These are phyloP conservation scores for Eriocheir sinensis DNA, from an alignment of 1,140 invertebrate species.

Conservation along the genomic window DNA sequence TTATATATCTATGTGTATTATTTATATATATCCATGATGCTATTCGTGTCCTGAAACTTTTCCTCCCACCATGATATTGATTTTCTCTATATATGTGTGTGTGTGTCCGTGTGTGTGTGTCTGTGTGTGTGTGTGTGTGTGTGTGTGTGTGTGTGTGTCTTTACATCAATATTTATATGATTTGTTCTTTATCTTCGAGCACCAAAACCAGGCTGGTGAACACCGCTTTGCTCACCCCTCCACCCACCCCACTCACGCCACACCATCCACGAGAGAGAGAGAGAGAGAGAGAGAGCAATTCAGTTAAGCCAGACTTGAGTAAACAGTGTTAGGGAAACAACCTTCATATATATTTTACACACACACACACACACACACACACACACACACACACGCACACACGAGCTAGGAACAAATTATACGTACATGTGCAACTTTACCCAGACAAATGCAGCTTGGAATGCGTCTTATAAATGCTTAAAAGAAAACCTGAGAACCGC, in stretches of 20 bases:
- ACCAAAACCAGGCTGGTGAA: not conserved
- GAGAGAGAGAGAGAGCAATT: constrained; percentile 50
- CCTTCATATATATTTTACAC: not conserved
- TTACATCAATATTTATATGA: no score
- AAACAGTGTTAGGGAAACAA: constrained; percentile 6
- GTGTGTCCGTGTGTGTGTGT: not conserved
- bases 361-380: constrained; percentile 5
- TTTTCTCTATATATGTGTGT: not conserved
- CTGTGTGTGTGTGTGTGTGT: not conserved
- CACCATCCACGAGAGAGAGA: not conserved
- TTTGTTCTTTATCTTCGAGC: not conserved
- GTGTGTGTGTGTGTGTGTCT: not conserved
- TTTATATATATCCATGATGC: not conserved
- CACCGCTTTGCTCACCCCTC: not conserved
- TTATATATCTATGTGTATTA: not conserved
- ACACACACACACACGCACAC: constrained; percentile 23
- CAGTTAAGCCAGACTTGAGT: not conserved
- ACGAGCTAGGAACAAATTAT: not conserved
- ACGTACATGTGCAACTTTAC: constrained; percentile 1
- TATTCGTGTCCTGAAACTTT: not conserved
- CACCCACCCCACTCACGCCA: not conserved
- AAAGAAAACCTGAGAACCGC: not conserved
- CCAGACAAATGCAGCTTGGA: not conserved
- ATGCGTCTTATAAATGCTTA: not conserved
- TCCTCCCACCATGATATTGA: no score